Evolutionary conservation across 2,797 vertebrate species (phyloP), one percentile per base, ranked within the genome.

Genomic region (Syngnathus rostellatus): DNA sequence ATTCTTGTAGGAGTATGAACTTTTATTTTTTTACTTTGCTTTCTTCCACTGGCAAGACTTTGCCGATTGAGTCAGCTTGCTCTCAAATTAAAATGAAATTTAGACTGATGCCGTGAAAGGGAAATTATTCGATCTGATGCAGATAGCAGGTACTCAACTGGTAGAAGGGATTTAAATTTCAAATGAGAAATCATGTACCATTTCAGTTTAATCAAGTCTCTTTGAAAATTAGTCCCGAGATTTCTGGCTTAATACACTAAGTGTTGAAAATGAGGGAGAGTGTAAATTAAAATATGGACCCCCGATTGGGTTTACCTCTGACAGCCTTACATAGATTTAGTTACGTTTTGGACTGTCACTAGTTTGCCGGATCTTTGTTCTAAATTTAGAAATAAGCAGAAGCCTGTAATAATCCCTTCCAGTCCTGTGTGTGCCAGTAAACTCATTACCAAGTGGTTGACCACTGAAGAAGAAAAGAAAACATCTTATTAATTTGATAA

Each of bases 161-260:
- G 70, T 71, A 62, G 69, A 82, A 68, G 74, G 72, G 72, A 82
- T 83, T 84, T 74, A 72, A 86, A 84, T 86, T 82, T 81, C 81
- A 85, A 87, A 83, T 75, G 64, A 59, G 66, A 86, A 83, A 85
- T 85, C 81, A 81, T 80, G 79, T 80, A 71, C 73, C 64, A 72
- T 77, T 87, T 82, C 75, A 40, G 76, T 83, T 86, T 86, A 88
- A 89, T 88, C 83, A 88, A 85, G 77, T 79, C 72, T 77, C 76
- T 87, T 81, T 78, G 77, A 81, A 79, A 85, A 83, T 78, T 73
- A 75, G 72, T 67, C 75, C 78, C 58, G 25, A 38, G 70, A 81
- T 84, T 84, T 79, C 68, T 78, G 78, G 70, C 86, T 83, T 81
- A 78, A 84, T 85, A 75, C 71, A 79, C 73, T 38, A 48, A 70